phyloP scores from a whole-genome alignment of 2,797 vertebrate species.

The Helicolenus hilgendorfi region DNA sequence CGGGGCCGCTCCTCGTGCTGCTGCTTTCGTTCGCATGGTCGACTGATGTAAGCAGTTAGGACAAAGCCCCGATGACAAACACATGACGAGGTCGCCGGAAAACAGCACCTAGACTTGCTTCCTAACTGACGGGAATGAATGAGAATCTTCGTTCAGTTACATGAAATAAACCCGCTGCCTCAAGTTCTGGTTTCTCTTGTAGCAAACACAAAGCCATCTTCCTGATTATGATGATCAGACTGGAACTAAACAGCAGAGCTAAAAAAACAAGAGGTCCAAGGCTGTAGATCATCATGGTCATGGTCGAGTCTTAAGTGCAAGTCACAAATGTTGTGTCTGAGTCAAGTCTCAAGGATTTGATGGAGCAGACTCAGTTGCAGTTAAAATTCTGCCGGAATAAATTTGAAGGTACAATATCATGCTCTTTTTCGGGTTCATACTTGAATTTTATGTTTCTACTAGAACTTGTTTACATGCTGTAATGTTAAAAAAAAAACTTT shows the following conservation, averaged over 20 bases:
- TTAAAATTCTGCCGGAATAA: no score
- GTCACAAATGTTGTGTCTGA: neutral
- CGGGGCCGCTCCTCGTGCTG: neutral
- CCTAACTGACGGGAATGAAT: neutral
- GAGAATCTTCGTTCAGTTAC: conserved; percentile 15
- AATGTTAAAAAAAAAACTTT: no score
- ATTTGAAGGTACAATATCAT: no score
- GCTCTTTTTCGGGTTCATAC: no score
- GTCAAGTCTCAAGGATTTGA: neutral
- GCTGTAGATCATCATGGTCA: neutral
- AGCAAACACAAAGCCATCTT: neutral
- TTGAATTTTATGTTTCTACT: no score
- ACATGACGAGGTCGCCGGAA: conserved; percentile 22
- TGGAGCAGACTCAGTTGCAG: neutral
- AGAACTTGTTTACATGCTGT: no score
- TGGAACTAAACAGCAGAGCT: neutral
- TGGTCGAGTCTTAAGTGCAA: neutral
- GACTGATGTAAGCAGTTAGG: conserved; percentile 24
- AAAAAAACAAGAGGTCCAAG: neutral
- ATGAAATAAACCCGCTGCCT: neutral
- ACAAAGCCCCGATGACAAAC: conserved; percentile 43
- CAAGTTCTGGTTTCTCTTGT: neutral
- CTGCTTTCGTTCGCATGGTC: neutral
- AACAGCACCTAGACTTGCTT: neutral
- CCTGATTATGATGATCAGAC: neutral